Conservation (phyloP, 2,888 invertebrate genomes). For the Chaitophorus viminalis region DNA sequence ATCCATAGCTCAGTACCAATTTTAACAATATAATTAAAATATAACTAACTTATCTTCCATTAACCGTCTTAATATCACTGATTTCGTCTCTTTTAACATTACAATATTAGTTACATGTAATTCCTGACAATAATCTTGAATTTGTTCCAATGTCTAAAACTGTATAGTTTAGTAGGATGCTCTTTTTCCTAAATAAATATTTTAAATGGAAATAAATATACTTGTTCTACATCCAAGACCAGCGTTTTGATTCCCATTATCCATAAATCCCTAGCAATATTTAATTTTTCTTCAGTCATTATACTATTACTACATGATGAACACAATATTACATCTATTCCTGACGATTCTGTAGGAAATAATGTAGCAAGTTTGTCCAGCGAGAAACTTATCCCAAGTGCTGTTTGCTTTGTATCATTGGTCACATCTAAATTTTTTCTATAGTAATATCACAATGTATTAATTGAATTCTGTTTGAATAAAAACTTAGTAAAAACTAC, state of each 20-base stretch:
- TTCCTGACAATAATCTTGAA: constrained; percentile 73
- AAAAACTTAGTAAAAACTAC: constrained; percentile 66
- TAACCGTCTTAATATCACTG: constrained; percentile 72
- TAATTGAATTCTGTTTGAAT: not conserved
- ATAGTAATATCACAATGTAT: not conserved
- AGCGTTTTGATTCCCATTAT: constrained; percentile 74
- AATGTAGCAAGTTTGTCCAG: constrained; percentile 80
- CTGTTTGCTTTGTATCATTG: constrained; percentile 70
- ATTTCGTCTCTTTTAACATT: constrained; percentile 74
- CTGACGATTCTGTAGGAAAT: constrained; percentile 70
- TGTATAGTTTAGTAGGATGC: constrained; percentile 4
- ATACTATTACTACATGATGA: constrained; percentile 71
- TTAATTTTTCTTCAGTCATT: constrained; percentile 71
- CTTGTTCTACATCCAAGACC: constrained; percentile 62
- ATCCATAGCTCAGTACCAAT: not conserved
- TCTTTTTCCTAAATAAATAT: not conserved
- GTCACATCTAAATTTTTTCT: constrained; percentile 68
- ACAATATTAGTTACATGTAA: constrained; percentile 75
- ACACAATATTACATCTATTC: constrained; percentile 77
- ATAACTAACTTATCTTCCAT: constrained; percentile 70
- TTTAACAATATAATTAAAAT: not conserved
- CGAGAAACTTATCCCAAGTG: constrained; percentile 86
- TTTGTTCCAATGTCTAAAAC: constrained; percentile 73
- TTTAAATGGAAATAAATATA: constrained; percentile 20
- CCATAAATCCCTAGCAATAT: constrained; percentile 74